Base-by-base conservation (phyloP, 2,888 invertebrate species). In the Platynereis dumerilii region DNA sequence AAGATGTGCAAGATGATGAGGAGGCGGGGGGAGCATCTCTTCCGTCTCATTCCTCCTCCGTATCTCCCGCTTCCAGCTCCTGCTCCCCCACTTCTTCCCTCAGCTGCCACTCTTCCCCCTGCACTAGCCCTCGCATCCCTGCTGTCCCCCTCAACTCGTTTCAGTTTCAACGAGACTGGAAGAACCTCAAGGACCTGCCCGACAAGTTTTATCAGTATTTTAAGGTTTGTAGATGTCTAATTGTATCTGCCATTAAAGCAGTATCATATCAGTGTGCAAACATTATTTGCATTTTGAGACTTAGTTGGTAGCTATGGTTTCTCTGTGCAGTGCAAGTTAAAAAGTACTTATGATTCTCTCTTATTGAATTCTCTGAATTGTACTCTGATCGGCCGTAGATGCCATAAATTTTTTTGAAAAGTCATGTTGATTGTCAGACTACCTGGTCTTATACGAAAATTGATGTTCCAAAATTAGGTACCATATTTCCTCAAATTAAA, bases 151-250 rank as follows among this genome's bases (percentile, higher is more conserved):
- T 72, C 34, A 74, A 75, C 45, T 79, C 82, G 1, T 78, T 74
- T 45, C 80, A 82, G 69, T 81, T 82, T 59, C 80, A 80, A 64
- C 66, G 77, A 42, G 79, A 80, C 61, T 82, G 77, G 72, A 78
- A 78, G 68, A 59, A 69, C 24, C 66, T 82, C 24, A 80, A 77
- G 61, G 70, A 73, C 58, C 70, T 78, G 39, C 62, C 67, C 3
- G 69, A 75, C 15, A 65, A 72, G 7, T 78, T 81, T 64, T 78
- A 76, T 68, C 60, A 73, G 28, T 82, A 82, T 69, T 73, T 81
- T 45, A 78, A 78, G 76, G 82, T 82, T 34, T 34, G 34, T 34
- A 7, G 34, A 45, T 26, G 52, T 42, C 12, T 52, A 12, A 52
- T 52, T 52, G 52, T 20, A 52, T 52, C 12, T 52, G 15, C 20